Evolutionary conservation across 2,113 vertebrate species (phyloP).

Genomic region (Blennius ocellaris): DNA sequence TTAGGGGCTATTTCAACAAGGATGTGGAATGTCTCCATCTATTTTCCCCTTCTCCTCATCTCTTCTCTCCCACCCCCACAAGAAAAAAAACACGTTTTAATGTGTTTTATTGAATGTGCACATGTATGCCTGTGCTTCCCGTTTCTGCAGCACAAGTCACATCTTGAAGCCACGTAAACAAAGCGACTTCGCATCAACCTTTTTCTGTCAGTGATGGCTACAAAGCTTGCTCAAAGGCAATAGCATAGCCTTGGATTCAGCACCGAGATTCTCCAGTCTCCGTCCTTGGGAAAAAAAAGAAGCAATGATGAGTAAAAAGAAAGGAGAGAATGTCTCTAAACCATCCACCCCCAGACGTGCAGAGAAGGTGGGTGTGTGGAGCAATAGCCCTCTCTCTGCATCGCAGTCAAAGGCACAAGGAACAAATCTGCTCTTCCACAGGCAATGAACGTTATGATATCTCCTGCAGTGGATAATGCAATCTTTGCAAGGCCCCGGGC

Average conservation of each 20-base stretch:
- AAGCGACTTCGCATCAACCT: constrained; percentile 35
- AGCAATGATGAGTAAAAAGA: constrained; percentile 72
- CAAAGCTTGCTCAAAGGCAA: constrained; percentile 24
- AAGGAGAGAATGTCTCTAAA: constrained; percentile 76
- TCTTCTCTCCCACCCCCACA: constrained; percentile 48
- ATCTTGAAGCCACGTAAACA: constrained; percentile 22
- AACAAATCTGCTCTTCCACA: constrained; percentile 75
- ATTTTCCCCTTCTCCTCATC: constrained; percentile 41
- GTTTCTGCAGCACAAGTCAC: constrained; percentile 1
- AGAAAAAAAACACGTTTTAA: constrained; percentile 17
- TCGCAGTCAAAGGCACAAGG: constrained; percentile 74
- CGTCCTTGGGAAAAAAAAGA: constrained; percentile 72
- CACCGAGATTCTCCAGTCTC: constrained; percentile 40
- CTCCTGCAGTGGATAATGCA: constrained; percentile 73
- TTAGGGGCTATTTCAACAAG: constrained; percentile 77
- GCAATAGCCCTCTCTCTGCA: constrained; percentile 75
- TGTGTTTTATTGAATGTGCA: neutral
- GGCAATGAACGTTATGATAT: constrained; percentile 72
- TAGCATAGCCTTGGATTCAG: constrained; percentile 48
- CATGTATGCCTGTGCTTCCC: neutral
- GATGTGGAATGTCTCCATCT: constrained; percentile 69
- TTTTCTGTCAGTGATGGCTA: neutral
- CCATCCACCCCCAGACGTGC: constrained; percentile 80
- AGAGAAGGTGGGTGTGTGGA: constrained; percentile 83
- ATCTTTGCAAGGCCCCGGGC: constrained; percentile 59